Evolutionary conservation across 2,797 vertebrate species (phyloP).

Genomic region (Labeo calbasu): DNA sequence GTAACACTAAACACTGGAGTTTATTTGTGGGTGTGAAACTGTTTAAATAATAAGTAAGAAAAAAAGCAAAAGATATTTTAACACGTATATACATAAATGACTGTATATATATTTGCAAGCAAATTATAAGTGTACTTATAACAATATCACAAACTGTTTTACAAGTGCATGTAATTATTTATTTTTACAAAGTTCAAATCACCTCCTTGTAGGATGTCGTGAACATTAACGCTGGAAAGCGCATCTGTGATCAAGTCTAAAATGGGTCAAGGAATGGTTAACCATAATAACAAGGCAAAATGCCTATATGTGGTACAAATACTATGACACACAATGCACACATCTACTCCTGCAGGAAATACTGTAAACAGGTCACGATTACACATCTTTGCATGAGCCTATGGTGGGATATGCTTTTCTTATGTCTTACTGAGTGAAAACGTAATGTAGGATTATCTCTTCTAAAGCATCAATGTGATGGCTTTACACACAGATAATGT

Average conservation of each 20-base stretch:
- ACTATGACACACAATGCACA: not conserved
- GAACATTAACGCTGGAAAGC: not conserved
- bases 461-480: not conserved
- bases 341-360: not conserved
- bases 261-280: not conserved
- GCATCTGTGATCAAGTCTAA: not conserved
- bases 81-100: not conserved
- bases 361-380: constrained; percentile 9
- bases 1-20: not conserved
- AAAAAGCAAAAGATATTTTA: not conserved
- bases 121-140: too few relatives aligned
- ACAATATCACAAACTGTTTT: not conserved
- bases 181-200: not conserved
- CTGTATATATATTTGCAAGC: too few relatives aligned
- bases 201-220: not conserved
- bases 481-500: not conserved
- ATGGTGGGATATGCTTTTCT: not conserved
- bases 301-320: not conserved
- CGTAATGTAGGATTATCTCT: constrained; percentile 13
- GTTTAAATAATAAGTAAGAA: not conserved
- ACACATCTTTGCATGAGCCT: constrained; percentile 5
- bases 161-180: not conserved
- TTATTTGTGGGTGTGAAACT: not conserved
- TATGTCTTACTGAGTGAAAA: not conserved
- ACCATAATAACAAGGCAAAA: not conserved